Conservation (phyloP, 2,888 invertebrate genomes). For the Thymelicus sylvestris region DNA sequence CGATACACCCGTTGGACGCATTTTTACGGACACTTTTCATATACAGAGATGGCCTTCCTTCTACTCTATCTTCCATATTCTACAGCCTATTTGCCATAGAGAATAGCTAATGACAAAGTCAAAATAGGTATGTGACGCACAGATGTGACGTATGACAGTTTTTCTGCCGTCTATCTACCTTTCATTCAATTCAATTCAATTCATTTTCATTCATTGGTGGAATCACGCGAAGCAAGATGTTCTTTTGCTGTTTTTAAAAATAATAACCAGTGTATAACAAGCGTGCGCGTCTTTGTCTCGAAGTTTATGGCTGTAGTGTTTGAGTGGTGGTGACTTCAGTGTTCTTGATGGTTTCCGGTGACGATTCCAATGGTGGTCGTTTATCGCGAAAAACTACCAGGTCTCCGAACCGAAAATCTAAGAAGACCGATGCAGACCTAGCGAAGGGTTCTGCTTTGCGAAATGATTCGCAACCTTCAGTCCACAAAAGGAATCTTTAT, state of each 20-base stretch:
- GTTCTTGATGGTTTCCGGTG: constrained; percentile 85
- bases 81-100: not conserved
- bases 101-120: not conserved
- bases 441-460: constrained; percentile 86
- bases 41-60: no score
- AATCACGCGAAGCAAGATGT: constrained; percentile 53
- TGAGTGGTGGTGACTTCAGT: constrained; percentile 67
- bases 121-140: not conserved
- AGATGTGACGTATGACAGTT: not conserved
- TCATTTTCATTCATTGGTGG: constrained; percentile 6
- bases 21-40: no score
- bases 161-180: not conserved
- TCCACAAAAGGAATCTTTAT: constrained; percentile 95
- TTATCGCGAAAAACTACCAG: constrained; percentile 88
- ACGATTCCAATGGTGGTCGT: constrained; percentile 85
- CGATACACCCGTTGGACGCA: no score
- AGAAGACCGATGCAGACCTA: constrained; percentile 86
- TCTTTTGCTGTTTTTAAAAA: constrained; percentile 61
- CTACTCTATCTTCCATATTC: no score
- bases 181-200: not conserved
- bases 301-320: constrained; percentile 76
- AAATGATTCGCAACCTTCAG: constrained; percentile 87
- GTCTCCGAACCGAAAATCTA: constrained; percentile 87
- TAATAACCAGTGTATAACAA: constrained; percentile 58
- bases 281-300: constrained; percentile 70